A percentile compares a stretch with the other conserved stretches of the same genome.
Evolutionary conservation across 1,140 invertebrate genomes (phyloP).

Genomic region (Hyphantria cunea): DNA sequence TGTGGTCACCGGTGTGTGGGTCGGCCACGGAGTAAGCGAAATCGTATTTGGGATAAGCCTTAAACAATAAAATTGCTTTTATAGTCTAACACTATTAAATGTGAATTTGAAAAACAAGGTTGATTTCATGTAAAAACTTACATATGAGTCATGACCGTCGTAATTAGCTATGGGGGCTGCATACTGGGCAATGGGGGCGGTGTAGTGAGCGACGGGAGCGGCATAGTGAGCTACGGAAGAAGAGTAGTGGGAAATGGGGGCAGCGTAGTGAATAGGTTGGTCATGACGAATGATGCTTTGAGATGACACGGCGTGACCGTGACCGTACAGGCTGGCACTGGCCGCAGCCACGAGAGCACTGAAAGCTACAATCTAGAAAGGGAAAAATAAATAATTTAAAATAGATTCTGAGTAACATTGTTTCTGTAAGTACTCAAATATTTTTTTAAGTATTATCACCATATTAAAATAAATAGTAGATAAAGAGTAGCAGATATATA

Average conservation of each 20-base stretch:
- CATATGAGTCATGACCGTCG: conserved; percentile 57
- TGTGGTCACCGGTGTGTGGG: conserved; percentile 64
- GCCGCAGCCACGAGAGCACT: conserved; percentile 53
- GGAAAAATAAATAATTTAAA: no score
- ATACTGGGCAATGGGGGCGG: conserved; percentile 40
- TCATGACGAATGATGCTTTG: conserved; percentile 71
- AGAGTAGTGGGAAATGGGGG: conserved; percentile 38
- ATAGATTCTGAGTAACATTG: background rate
- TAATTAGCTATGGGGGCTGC: conserved; percentile 55
- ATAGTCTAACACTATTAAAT: no score
- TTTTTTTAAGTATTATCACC: no score
- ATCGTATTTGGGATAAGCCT: conserved; percentile 70
- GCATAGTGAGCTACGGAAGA: conserved; percentile 45
- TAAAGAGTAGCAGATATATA: no score
- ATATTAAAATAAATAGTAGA: no score
- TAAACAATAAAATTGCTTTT: no score
- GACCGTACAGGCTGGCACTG: conserved; percentile 48
- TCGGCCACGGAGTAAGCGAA: conserved; percentile 81
- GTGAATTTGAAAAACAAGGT: conserved; percentile 14
- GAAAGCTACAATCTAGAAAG: conserved; percentile 47
- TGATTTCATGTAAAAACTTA: conserved; percentile 35
- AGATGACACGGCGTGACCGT: conserved; percentile 65
- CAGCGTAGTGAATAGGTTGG: conserved; percentile 20
- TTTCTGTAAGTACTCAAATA: no score
- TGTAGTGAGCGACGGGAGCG: conserved; percentile 48